These are phyloP conservation scores for Silvanus unidentatus DNA, from an alignment of 2,888 invertebrate species.

Conservation along the genomic window DNA sequence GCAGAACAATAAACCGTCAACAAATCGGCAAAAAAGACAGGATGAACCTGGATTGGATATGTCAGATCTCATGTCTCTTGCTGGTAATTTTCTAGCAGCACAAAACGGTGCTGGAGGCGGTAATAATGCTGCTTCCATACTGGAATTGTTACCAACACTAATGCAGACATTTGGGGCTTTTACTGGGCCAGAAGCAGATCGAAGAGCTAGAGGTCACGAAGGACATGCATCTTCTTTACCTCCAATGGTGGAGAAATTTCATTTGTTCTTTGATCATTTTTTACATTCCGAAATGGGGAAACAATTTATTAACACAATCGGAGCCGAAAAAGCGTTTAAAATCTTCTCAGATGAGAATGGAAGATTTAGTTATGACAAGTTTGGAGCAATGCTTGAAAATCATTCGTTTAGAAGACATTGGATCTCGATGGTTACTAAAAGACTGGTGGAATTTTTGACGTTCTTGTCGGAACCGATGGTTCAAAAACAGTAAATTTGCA, in stretches of 20 bases:
- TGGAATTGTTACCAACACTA: constrained; percentile 54
- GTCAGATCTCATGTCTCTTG: constrained; percentile 17
- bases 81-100: constrained; percentile 21
- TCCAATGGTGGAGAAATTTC: constrained; percentile 61
- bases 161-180: constrained; percentile 60
- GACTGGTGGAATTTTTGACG: constrained; percentile 67
- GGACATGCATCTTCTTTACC: constrained; percentile 69
- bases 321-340: constrained; percentile 62
- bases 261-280: constrained; percentile 73
- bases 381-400: constrained; percentile 74
- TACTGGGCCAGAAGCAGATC: constrained; percentile 56
- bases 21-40: constrained; percentile 3
- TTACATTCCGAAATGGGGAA: constrained; percentile 72
- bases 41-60: constrained; percentile 15
- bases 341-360: constrained; percentile 65
- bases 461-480: constrained; percentile 70
- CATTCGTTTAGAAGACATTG: constrained; percentile 73
- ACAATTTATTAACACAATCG: constrained; percentile 66
- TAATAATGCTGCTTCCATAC: constrained; percentile 7
- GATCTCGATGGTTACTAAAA: constrained; percentile 70
- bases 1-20: constrained; percentile 5
- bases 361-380: constrained; percentile 63
- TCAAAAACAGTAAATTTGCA: constrained; percentile 57
- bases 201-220: constrained; percentile 58
- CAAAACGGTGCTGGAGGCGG: constrained; percentile 2